Base-by-base conservation (phyloP, 2,113 vertebrate species). In the Carettochelys insculpta region DNA sequence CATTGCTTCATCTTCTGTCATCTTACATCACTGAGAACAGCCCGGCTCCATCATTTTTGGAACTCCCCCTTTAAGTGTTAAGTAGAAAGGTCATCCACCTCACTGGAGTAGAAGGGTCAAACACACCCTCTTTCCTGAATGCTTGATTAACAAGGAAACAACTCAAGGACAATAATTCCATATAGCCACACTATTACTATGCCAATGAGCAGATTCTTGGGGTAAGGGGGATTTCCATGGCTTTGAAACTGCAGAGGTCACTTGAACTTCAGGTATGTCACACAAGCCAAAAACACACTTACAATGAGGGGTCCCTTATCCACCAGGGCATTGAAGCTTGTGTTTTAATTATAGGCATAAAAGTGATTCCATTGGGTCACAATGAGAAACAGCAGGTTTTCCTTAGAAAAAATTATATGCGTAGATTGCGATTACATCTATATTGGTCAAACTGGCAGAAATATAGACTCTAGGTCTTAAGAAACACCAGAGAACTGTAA, bases 181-280 rank as follows among this genome's bases (percentile, higher is more conserved):
- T 3, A 2, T 0, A 4, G 12, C 11, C 1, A 1, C 12, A 14
- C 80, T 17, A 7, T 34, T 45, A 41, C 80, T 1, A 2, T 77
- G 43, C n/a, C 6, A 1, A 3, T 14, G 2, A 77, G 52, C 48
- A 79, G 29, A 25, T 52, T 0, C 2, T 0, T 0, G 54, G 29
- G 25, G 3, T 45, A 24, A 4, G 51, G 0, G 10, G 1, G 0
- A 8, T 34, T 84, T 71, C 68, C 5, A 0, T 43, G 41, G 61
- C 58, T 54, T 29, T 3, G 4, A 61, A 82, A 86, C 76, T 29
- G 24, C 7, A 52, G 29, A 90, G 53, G 50, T 0, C 11, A 29
- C 9, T 31, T n/a, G 5, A 38, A 77, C 6, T 1, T 1, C 27
- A 47, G 34, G 17, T 34, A 75, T 45, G 2, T 1, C 17, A 22